A percentile compares a stretch with the other conserved stretches of the same genome.
phyloP scores from a whole-genome alignment of 2,888 invertebrate genomes.

The Escarpia spicata region DNA sequence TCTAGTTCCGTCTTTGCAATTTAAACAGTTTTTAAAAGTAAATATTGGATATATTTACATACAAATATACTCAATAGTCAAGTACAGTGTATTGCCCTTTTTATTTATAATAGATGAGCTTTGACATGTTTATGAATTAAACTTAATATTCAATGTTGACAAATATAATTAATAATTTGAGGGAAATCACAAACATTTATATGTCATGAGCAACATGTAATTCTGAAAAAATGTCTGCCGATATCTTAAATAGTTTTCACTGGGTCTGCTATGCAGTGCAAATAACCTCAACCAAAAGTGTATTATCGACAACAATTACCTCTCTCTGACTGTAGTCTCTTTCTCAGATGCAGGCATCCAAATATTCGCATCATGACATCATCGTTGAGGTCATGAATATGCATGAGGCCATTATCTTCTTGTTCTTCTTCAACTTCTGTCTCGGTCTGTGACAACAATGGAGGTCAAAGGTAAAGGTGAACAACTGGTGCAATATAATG shows the following conservation, averaged over 20 bases:
- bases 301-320: not conserved
- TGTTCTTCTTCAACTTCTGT: not conserved
- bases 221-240: too few relatives aligned
- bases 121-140: too few relatives aligned
- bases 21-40: not conserved
- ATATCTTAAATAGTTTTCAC: too few relatives aligned
- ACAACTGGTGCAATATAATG: not conserved
- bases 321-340: not conserved
- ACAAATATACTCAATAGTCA: too few relatives aligned
- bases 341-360: not conserved
- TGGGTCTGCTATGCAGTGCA: not conserved
- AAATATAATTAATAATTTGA: too few relatives aligned
- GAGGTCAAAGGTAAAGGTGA: not conserved
- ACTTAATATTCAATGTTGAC: too few relatives aligned
- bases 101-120: too few relatives aligned
- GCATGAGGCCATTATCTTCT: not conserved
- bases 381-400: slow-evolving; percentile 11
- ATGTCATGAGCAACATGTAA: too few relatives aligned
- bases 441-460: not conserved
- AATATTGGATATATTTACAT: too few relatives aligned
- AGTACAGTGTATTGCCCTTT: too few relatives aligned
- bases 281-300: not conserved
- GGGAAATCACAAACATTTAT: too few relatives aligned
- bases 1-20: not conserved
- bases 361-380: slow-evolving; percentile 4